phyloP scores from a whole-genome alignment of 2,888 invertebrate species.

The Endotricha flammealis region DNA sequence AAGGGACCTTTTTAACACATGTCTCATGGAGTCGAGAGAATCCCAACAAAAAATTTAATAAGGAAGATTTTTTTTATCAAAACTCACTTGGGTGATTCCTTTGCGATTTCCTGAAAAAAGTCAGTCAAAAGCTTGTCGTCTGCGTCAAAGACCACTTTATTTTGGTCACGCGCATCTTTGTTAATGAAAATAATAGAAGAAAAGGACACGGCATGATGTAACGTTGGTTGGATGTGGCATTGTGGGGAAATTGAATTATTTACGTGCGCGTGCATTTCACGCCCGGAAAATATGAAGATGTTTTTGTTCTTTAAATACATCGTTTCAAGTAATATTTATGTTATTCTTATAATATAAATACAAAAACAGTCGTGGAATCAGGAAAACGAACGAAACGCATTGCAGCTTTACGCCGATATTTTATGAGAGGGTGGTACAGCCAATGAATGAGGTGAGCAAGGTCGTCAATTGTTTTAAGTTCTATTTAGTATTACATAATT shows the following conservation, averaged over 20 bases:
- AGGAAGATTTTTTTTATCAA: conserved; percentile 32
- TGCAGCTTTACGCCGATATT: too few relatives aligned
- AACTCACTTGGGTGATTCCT: conserved; percentile 36
- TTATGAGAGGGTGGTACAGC: too few relatives aligned
- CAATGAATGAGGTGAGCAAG: too few relatives aligned
- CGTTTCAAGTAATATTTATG: too few relatives aligned
- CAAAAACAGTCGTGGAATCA: too few relatives aligned
- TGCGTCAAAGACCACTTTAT: conserved; percentile 52
- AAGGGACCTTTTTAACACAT: conserved; percentile 12
- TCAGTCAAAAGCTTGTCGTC: conserved; percentile 32
- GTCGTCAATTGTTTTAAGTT: too few relatives aligned
- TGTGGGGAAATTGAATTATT: conserved; percentile 27
- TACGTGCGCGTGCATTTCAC: conserved; percentile 18
- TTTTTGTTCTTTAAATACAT: too few relatives aligned
- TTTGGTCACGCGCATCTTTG: conserved; percentile 56
- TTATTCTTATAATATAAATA: too few relatives aligned
- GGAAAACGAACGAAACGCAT: too few relatives aligned
- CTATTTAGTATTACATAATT: too few relatives aligned
- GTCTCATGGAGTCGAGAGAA: conserved; percentile 10
- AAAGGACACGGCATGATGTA: conserved; percentile 41
- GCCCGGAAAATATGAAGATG: neutral
- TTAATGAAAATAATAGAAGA: conserved; percentile 67
- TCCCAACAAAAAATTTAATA: conserved; percentile 24
- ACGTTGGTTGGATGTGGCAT: conserved; percentile 37
- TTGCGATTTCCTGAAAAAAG: conserved; percentile 33